Percentiles rank a stretch among this genome's conserved stretches.
These are phyloP conservation scores for Drosophila takahashii DNA, from an alignment of 1,140 invertebrate species.

Conservation along the genomic window DNA sequence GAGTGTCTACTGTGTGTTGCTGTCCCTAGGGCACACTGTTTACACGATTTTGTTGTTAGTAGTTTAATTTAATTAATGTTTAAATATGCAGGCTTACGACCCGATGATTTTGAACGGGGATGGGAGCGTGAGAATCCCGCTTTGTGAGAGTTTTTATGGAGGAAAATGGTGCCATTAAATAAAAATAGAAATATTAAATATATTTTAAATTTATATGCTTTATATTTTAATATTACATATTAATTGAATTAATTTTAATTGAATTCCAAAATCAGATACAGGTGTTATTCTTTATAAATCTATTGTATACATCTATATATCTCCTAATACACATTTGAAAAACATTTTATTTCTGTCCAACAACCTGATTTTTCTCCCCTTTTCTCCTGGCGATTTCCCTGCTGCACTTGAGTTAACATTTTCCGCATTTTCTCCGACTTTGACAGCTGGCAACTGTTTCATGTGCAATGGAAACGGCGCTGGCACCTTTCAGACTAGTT, in stretches of 20 bases:
- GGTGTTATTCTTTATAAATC: no score
- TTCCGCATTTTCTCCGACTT: constrained; percentile 44
- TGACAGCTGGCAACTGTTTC: constrained; percentile 58
- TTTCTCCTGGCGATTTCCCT: constrained; percentile 1
- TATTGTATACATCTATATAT: no score
- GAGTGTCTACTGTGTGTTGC: constrained; percentile 25
- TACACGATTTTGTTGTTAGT: constrained; percentile 75
- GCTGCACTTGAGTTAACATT: constrained; percentile 48
- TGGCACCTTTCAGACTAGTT: constrained; percentile 70
- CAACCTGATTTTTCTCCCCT: constrained; percentile 16
- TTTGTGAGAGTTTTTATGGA: not conserved
- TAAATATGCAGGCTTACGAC: constrained; percentile 59
- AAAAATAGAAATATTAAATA: no score
- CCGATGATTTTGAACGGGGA: not conserved
- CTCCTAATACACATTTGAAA: not conserved
- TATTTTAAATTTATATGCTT: not conserved
- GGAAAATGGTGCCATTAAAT: no score
- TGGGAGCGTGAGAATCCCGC: constrained; percentile 49
- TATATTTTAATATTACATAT: no score
- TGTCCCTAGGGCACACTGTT: constrained; percentile 54
- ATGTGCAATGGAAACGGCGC: constrained; percentile 34
- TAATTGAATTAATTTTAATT: no score
- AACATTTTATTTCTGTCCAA: constrained; percentile 1
- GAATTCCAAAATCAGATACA: no score
- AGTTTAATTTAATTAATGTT: constrained; percentile 77